Evolutionary conservation across 1,140 invertebrate species (phyloP), one percentile per base, ranked within the genome.

Genomic region (Drosophila arizonae): DNA sequence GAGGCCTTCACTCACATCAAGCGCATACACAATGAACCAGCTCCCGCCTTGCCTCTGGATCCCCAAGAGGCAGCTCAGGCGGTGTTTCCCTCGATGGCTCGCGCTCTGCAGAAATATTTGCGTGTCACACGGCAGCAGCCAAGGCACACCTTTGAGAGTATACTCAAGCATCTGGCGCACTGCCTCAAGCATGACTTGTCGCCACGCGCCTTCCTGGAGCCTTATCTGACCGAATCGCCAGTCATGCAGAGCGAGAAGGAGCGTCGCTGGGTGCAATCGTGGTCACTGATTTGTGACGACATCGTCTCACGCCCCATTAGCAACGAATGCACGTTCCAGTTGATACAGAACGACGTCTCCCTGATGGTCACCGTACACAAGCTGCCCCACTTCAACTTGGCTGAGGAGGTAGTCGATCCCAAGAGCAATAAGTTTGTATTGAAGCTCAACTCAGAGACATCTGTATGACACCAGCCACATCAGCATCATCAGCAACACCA

Each of bases 1-100:
- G 98, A 99, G 91, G 98, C 98, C 0, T 99, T 99, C 91, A 97
- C 97, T 6, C 98, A 99, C 90, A 98, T 99, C 70, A 97, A 96
- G 93, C 92, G 96, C 17, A 93, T 96, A 41, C 94, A 96, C 71
- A 94, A 95, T 65, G 94, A 95, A 66, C 92, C 94, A 43, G 91
- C 92, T 17, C 92, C 94, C 65, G 95, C 92, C 73, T 94, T 93
- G 89, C 96, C 95, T 0, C 96, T 99, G 94, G 97, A 98, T 90
- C 96, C 98, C 0, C 94, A 96, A 78, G 98, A 99, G 93, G 98
- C 98, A 13, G 98, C 98, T 0, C 97, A 99, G 89, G 97, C 98
- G 0, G 97, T 99, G 17, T 99, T 99, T 91, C 98, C 98, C 5
- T 98, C 97, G 0, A 95, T 99, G 93, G 97, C 98, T 0, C 94